These are phyloP conservation scores for Malurus melanocephalus DNA, from an alignment of 2,113 vertebrate genomes.

Conservation along the genomic window DNA sequence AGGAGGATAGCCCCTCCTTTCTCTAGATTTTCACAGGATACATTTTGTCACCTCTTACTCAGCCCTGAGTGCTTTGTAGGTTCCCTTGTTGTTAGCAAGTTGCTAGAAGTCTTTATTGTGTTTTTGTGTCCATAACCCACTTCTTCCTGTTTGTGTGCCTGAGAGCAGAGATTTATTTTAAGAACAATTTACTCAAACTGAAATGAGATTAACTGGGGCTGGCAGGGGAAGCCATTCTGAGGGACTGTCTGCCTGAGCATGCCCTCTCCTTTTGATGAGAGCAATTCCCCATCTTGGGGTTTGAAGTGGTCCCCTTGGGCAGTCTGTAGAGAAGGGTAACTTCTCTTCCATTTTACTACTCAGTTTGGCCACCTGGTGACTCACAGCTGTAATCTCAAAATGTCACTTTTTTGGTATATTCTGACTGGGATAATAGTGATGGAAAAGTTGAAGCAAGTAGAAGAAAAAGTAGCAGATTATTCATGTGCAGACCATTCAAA, in stretches of 20 bases:
- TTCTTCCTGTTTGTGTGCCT: neutral
- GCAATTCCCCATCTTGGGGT: neutral
- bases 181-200: neutral
- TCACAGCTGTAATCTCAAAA: neutral
- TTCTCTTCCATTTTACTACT: neutral
- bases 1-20: neutral
- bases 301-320: neutral
- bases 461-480: neutral
- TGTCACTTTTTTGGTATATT: neutral
- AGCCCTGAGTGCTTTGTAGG: rapidly evolving
- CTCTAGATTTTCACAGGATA: neutral
- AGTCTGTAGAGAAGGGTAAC: neutral
- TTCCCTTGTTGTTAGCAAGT: neutral
- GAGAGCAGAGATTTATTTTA: neutral
- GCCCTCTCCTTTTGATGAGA: neutral
- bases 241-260: neutral
- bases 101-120: neutral
- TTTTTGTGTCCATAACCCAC: neutral
- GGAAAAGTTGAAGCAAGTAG: neutral
- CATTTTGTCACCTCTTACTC: neutral
- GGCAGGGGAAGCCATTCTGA: neutral
- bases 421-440: neutral
- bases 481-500: neutral
- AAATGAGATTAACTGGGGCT: neutral
- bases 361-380: neutral